Evolutionary conservation across 2,113 vertebrate genomes (phyloP).

Genomic region (Eleginops maclovinus): DNA sequence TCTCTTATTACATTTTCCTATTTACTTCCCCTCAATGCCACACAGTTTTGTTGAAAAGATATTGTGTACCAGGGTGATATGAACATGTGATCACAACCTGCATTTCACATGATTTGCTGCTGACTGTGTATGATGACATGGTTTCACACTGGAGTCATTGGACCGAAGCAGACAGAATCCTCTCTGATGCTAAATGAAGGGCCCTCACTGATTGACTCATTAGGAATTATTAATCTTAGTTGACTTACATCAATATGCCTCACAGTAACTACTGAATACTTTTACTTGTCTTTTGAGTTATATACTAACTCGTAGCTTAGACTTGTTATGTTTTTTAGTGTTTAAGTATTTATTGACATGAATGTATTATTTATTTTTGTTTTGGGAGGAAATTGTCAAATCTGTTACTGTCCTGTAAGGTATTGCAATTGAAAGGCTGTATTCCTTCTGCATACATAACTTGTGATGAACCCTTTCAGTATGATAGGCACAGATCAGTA

Average conservation of each 20-base stretch:
- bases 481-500: not conserved
- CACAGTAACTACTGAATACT: slow-evolving; percentile 29
- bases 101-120: slow-evolving; percentile 25
- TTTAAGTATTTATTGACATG: slow-evolving; percentile 50
- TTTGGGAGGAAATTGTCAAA: not conserved
- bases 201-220: slow-evolving; percentile 13
- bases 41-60: slow-evolving; percentile 20
- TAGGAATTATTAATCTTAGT: not conserved
- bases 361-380: slow-evolving; percentile 49
- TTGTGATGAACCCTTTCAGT: slow-evolving; percentile 12
- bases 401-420: slow-evolving; percentile 22
- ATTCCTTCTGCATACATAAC: slow-evolving; percentile 11
- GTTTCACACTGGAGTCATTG: not conserved
- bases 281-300: not conserved
- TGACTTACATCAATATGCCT: not conserved
- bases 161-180: slow-evolving; percentile 5
- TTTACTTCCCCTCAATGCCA: not conserved
- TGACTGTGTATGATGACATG: not conserved
- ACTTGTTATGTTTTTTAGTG: slow-evolving; percentile 11
- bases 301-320: slow-evolving; percentile 1
- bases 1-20: not conserved
- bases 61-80: not conserved
- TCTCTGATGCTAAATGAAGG: slow-evolving; percentile 11
- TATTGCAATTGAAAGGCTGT: slow-evolving; percentile 11
- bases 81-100: not conserved